Percentiles rank a stretch among this genome's conserved stretches.
These are phyloP conservation scores for Lucinisca nassula DNA, from an alignment of 2,888 invertebrate species.

Conservation along the genomic window DNA sequence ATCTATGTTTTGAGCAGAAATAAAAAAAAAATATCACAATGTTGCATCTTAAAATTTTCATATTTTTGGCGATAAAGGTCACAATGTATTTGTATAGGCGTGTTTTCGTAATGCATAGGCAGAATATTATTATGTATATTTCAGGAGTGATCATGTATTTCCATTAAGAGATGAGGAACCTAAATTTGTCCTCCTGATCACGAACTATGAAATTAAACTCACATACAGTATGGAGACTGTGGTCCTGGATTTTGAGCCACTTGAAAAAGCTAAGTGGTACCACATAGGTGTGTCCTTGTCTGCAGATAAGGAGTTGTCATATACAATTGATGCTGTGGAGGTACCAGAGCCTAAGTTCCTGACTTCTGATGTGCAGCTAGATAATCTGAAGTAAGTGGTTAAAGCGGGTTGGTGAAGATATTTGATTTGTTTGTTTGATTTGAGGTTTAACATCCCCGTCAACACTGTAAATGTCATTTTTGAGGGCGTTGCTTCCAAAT, in stretches of 20 bases:
- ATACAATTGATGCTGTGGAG: not conserved
- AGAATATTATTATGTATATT: too few relatives aligned
- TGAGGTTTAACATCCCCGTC: too few relatives aligned
- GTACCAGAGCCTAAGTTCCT: not conserved
- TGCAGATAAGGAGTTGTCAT: not conserved
- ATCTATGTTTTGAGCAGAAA: too few relatives aligned
- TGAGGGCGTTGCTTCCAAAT: too few relatives aligned
- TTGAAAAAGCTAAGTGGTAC: not conserved
- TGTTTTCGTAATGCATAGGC: too few relatives aligned
- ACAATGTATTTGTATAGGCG: too few relatives aligned
- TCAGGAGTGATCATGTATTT: not conserved
- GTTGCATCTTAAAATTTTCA: too few relatives aligned
- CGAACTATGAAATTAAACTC: not conserved
- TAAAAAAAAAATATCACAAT: too few relatives aligned
- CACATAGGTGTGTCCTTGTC: not conserved
- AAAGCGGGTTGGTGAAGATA: too few relatives aligned
- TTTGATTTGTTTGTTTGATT: too few relatives aligned
- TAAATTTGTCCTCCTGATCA: not conserved
- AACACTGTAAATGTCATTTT: too few relatives aligned
- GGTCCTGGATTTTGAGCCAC: not conserved
- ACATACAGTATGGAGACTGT: not conserved
- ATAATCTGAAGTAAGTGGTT: not conserved
- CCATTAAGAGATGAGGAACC: not conserved
- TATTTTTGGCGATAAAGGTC: too few relatives aligned
- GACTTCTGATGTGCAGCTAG: not conserved